Base-by-base conservation (phyloP, 1,140 invertebrate species). In the Cyphomyrmex costatus region DNA sequence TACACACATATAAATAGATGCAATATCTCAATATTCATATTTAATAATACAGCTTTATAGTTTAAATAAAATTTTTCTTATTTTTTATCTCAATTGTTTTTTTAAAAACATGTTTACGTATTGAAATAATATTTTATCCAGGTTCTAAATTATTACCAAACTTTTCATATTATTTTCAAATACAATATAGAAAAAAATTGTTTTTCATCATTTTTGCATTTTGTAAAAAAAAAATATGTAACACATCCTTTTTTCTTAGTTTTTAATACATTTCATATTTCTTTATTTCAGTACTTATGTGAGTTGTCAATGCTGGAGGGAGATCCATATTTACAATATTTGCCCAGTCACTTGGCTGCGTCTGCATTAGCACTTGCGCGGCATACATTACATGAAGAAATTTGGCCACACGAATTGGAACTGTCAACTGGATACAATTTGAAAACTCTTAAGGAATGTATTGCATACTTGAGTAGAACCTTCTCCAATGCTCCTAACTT, bases 251-350 rank as follows among this genome's bases (percentile, higher is more conserved):
- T 5, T 27, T 68, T 30, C n/a, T 12, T n/a, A 3, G 56, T 16
- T 33, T 74, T 63, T 63, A 71, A 77, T 30, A 36, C 30, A 0
- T 12, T 84, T 58, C 3, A 49, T 93, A 7, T 89, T 42, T 42
- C 10, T 86, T 60, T 89, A 90, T 95, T 95, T 27, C 93, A 99
- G 98, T 99, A 98, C 92, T 96, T 99, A 63, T 96, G 97, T 77
- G 98, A 99, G 95, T 93, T 99, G 87, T 97, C 98, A 3, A 95
- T 99, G 83, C 93, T 99, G 86, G 98, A 99, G 92, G 97, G 97
- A 10, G 98, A 99, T 88, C 97, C 97, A 0, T 99, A 97, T 94
- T 95, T 99, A 66, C 96, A 97, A 86, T 98, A 96, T 94, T 94
- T 97, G 79, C 98, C 98, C n/a, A 99, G 98, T 49, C 92, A 97